Conservation (phyloP, 1,140 invertebrate genomes). For the Cydia amplana region DNA sequence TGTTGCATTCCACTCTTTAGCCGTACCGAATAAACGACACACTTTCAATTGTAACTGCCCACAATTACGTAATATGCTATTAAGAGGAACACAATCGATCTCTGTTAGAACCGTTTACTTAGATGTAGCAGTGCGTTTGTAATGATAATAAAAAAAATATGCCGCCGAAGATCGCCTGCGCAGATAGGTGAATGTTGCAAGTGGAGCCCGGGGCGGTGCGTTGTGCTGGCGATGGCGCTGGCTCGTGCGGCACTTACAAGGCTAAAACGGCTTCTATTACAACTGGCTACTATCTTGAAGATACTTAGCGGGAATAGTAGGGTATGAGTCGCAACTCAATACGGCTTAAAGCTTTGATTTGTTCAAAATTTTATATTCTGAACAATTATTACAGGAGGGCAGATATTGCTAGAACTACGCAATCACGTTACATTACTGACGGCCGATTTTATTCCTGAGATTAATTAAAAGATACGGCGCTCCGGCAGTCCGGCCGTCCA, state of each 20-base stretch:
- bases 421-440: slow-evolving; percentile 63
- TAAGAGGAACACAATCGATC: slow-evolving; percentile 62
- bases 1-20: slow-evolving; percentile 28
- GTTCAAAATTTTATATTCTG: not conserved
- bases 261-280: slow-evolving; percentile 8
- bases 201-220: slow-evolving; percentile 43
- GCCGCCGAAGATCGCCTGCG: slow-evolving; percentile 42
- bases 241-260: slow-evolving; percentile 44
- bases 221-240: slow-evolving; percentile 34
- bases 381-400: not conserved
- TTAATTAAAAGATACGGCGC: slow-evolving; percentile 77
- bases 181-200: slow-evolving; percentile 48
- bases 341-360: not conserved
- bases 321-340: not conserved
- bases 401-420: slow-evolving; percentile 49
- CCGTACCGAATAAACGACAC: slow-evolving; percentile 37
- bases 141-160: slow-evolving; percentile 48
- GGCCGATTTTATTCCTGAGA: slow-evolving; percentile 75
- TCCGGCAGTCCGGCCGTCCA: slow-evolving; percentile 46
- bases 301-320: not conserved
- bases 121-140: slow-evolving; percentile 49
- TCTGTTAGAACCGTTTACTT: slow-evolving; percentile 58
- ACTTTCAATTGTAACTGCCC: slow-evolving; percentile 52
- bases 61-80: slow-evolving; percentile 62
- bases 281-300: slow-evolving; percentile 5